phyloP scores from a whole-genome alignment of 1,140 invertebrate genomes.

The Drosophila ambigua region DNA sequence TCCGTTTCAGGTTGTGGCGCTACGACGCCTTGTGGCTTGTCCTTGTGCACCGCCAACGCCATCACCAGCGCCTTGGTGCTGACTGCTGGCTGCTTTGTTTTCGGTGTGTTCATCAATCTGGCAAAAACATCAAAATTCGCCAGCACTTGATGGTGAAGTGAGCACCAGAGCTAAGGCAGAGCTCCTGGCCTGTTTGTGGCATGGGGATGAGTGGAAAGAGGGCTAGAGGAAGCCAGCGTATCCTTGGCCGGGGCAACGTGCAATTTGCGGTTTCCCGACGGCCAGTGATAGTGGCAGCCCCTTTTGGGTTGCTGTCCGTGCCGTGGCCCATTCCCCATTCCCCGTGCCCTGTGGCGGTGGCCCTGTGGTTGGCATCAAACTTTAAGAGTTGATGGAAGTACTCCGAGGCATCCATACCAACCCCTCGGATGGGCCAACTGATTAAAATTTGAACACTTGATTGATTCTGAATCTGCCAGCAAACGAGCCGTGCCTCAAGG shows the following conservation, averaged over 20 bases:
- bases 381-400: conserved; percentile 66
- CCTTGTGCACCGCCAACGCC: conserved; percentile 3
- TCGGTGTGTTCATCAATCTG: conserved; percentile 71
- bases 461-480: conserved; percentile 67
- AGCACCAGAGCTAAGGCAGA: background rate
- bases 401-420: conserved; percentile 20
- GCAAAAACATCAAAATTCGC: conserved; percentile 73
- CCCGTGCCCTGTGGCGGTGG: background rate
- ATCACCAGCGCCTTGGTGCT: background rate
- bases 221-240: conserved; percentile 8
- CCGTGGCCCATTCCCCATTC: too few relatives aligned
- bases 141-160: conserved; percentile 29
- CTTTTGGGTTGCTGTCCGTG: background rate
- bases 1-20: conserved; percentile 15
- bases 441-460: conserved; percentile 78
- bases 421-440: conserved; percentile 43
- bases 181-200: background rate
- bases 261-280: conserved; percentile 66
- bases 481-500: conserved; percentile 5
- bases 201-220: background rate
- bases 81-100: conserved; percentile 23
- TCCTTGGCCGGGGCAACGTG: conserved; percentile 47
- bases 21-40: conserved; percentile 42
- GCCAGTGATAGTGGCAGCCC: conserved; percentile 52
- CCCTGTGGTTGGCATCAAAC: conserved; percentile 60